Evolutionary conservation across 2,888 invertebrate species (phyloP).

Genomic region (Sphinx pinastri): DNA sequence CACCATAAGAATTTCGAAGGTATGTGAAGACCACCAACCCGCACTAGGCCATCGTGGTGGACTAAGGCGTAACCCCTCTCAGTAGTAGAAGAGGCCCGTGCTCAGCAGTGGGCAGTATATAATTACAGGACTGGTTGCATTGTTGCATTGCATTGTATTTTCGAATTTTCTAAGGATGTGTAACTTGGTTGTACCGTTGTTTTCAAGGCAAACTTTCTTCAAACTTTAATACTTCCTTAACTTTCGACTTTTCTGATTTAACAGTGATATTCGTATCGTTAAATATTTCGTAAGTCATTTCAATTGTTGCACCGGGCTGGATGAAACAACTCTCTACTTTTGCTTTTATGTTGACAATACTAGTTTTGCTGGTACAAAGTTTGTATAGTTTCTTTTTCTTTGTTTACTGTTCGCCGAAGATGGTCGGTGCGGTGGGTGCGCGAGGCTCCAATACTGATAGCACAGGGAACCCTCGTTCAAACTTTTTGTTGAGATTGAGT

Average conservation of each 20-base stretch:
- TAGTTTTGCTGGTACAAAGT: constrained; percentile 44
- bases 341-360: constrained; percentile 46
- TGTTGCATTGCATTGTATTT: too few relatives aligned
- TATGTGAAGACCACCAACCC: too few relatives aligned
- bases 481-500: constrained; percentile 46
- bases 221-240: constrained; percentile 44
- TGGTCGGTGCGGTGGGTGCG: constrained; percentile 41
- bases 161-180: constrained; percentile 45
- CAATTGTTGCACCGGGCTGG: constrained; percentile 43
- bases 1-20: too few relatives aligned
- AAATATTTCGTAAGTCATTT: constrained; percentile 45
- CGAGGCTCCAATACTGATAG: constrained; percentile 45
- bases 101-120: too few relatives aligned
- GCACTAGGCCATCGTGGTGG: too few relatives aligned
- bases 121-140: too few relatives aligned
- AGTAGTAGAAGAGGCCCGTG: too few relatives aligned
- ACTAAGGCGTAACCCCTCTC: too few relatives aligned
- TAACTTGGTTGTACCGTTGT: constrained; percentile 39
- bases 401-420: constrained; percentile 47
- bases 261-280: constrained; percentile 47
- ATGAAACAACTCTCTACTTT: constrained; percentile 45
- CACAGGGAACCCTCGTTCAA: constrained; percentile 47
- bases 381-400: constrained; percentile 48
- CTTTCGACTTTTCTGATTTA: constrained; percentile 44
- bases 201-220: constrained; percentile 33